Base-by-base conservation (phyloP, 2,888 invertebrate genomes). In the Rutpela maculata region DNA sequence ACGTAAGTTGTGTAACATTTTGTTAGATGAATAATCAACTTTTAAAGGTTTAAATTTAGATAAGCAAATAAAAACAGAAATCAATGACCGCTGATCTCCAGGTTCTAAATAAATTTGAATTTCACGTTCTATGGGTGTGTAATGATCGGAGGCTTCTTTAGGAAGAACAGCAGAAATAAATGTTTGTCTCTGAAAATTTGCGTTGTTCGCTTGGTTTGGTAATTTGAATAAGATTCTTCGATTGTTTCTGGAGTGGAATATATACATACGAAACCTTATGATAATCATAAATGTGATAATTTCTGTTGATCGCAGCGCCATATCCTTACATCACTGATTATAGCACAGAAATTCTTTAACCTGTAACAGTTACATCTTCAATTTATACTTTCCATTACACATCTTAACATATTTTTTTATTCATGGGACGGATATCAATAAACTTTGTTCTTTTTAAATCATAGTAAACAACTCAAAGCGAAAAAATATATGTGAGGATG, bases 401-500 rank as follows among this genome's bases (percentile, higher is more conserved):
- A 69, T 22, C 69, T 77, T 77, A 74, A 66, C 75, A 73, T 74
- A 77, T 78, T 79, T 80, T 75, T 78, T 80, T 80, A 78, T 78
- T 80, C 77, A 79, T 73, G 50, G 15, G 50, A 50, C 56, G 62
- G 72, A 72, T 77, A 77, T 79, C 79, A 79, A 75, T 77, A 77
- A 78, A 77, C 79, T 78, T 76, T 60, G 72, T 75, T 76, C 74
- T 78, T 78, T 80, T 78, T 69, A 78, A 80, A 66, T 65, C 59
- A 57, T 43, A 75, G 78, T 78, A 75, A 82, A 82, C 74, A 79
- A 77, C 76, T 75, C 70, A 62, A 77, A 78, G 74, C 77, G 77
- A 76, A 77, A 78, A 78, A 75, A 50, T 50, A 50, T 5, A n/a
- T 50, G 15, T 50, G 50, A 50, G 22, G 73, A 50, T 50, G 50